Evolutionary conservation across 1,140 invertebrate genomes (phyloP), one percentile per base, ranked within the genome.

Genomic region (Ceratina australensis): DNA sequence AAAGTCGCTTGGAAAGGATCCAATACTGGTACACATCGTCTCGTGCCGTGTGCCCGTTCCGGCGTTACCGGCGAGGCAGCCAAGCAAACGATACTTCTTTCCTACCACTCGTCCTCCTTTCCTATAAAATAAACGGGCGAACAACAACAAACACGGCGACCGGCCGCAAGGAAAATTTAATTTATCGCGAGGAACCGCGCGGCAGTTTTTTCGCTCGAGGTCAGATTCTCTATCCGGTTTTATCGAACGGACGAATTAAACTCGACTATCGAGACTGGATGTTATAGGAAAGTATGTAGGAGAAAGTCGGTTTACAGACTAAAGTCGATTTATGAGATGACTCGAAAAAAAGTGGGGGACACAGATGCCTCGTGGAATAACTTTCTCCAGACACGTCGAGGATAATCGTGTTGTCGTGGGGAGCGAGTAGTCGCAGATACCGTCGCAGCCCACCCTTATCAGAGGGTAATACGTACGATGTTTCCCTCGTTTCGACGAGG

Each of bases 1-100:
- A 82, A 83, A 75, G 76, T 83, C 80, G 16, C 22, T 82, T 83
- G 82, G 82, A 81, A 56, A 54, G n/a, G 33, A 33, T 72, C 76
- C 80, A 82, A 71, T 61, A 22, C 18, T 33, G 33, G 66, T 79
- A 72, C 80, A 42, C 33, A 42, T 10, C 10, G 33, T 42, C 33
- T 7, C 33, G 33, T 66, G 28, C 56, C 63, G 54, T 72, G 75
- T 52, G 33, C 68, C 64, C 65, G 63, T 82, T 83, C 57, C 75
- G 64, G 59, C 65, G 65, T 83, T 75, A 82, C 76, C 69, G 66
- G 75, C 80, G 79, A 83, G 79, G 71, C 71, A 79, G 76, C 71
- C 69, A 65, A 69, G 80, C 71, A 72, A 83, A 82, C 76, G 82
- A 83, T 82, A 74, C 66, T 59, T 79, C 71, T 79, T 75, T 4